Conservation (phyloP, 2,113 vertebrate genomes). For the Carassius carassius region DNA sequence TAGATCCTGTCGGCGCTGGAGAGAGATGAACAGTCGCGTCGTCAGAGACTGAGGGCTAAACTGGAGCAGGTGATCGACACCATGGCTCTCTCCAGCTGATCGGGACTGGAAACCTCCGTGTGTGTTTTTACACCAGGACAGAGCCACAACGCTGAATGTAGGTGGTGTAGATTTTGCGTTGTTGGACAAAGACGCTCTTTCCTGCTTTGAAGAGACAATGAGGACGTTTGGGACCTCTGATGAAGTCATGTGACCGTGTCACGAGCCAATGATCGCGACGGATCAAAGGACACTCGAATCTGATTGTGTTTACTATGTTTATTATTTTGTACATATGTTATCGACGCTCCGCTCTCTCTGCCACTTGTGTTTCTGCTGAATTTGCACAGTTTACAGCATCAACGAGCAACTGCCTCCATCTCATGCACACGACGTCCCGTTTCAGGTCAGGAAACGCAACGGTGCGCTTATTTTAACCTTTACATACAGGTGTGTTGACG, state of each 20-base stretch:
- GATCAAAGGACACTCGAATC: slow-evolving; percentile 15
- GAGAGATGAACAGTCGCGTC: slow-evolving; percentile 92
- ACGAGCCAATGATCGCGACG: slow-evolving; percentile 7
- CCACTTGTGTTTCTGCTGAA: too few relatives aligned
- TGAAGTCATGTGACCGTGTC: slow-evolving; percentile 41
- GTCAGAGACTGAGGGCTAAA: slow-evolving; percentile 93
- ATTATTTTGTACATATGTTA: slow-evolving; percentile 73
- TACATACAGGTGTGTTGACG: slow-evolving; percentile 44
- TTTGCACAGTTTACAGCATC: too few relatives aligned
- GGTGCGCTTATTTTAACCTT: slow-evolving; percentile 48
- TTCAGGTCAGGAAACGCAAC: neutral
- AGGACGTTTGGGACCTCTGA: slow-evolving; percentile 38
- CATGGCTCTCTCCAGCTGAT: slow-evolving; percentile 96
- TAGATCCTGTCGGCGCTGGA: slow-evolving; percentile 94
- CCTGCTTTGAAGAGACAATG: slow-evolving; percentile 38
- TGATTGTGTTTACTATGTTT: slow-evolving; percentile 56
- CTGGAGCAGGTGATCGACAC: slow-evolving; percentile 99
- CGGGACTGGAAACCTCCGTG: slow-evolving; percentile 47
- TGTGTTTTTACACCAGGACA: slow-evolving; percentile 17
- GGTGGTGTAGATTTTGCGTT: slow-evolving; percentile 27
- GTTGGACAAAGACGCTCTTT: slow-evolving; percentile 14
- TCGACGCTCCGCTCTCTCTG: slow-evolving; percentile 61
- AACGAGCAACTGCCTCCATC: neutral
- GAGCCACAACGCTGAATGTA: slow-evolving; percentile 24
- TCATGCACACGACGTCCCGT: neutral